Evolutionary conservation across 2,797 vertebrate species (phyloP).

Genomic region (Phaenicophaeus curvirostris): DNA sequence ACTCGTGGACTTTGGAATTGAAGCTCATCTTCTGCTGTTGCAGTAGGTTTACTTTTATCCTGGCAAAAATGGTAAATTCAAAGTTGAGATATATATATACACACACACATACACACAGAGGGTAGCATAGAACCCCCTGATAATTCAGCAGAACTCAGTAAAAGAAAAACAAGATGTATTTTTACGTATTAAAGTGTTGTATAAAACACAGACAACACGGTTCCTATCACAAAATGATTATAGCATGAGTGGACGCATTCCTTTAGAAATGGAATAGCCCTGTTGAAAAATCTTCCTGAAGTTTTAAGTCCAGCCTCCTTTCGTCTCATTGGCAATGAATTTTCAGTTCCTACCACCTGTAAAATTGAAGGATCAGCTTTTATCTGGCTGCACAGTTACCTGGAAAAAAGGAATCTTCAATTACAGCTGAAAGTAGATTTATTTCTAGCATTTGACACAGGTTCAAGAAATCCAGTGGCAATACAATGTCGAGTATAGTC

Average conservation of each 20-base stretch:
- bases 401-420: background rate
- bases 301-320: background rate
- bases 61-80: background rate
- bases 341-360: background rate
- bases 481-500: background rate
- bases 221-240: background rate
- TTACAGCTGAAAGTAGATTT: background rate
- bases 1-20: background rate
- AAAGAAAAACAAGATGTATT: background rate
- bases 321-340: background rate
- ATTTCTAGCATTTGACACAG: background rate
- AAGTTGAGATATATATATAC: background rate
- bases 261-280: background rate
- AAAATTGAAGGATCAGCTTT: background rate
- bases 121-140: background rate
- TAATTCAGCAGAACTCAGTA: background rate
- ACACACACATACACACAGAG: rapidly evolving
- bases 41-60: background rate
- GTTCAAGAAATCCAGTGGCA: background rate
- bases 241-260: background rate
- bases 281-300: background rate
- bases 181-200: background rate
- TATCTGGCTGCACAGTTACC: background rate
- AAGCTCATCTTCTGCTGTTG: background rate
- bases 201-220: background rate